Base-by-base conservation (phyloP, 2,113 vertebrate genomes). In the Nyctereutes procyonoides region DNA sequence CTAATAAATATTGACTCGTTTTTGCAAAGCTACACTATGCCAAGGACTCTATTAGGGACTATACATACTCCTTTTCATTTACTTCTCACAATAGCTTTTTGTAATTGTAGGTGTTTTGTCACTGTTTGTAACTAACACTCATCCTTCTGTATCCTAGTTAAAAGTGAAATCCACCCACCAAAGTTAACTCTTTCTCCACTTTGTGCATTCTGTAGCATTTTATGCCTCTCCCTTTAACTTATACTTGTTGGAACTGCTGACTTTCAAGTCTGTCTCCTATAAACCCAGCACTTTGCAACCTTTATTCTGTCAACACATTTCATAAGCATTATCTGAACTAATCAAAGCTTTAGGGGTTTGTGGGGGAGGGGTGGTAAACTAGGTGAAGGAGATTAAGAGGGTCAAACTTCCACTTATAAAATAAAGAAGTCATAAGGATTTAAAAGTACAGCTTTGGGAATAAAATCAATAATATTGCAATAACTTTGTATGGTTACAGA, bases 221-320 rank as follows among this genome's bases (percentile, higher is more conserved):
- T 79, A 67, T 87, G n/a, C 56, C 28, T 87, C 14, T 83, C 67
- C 81, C 43, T 93, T 90, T 93, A 96, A 97, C 81, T 96, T 74
- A 74, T 14, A 74, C 30, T 13, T 95, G 93, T 80, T 26, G 8
- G 63, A 81, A 58, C 74, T 58, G 55, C 6, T 96, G 58, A 77
- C n/a, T 94, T 94, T 94, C 22, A 84, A 38, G 19, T 26, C 58
- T 62, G 7, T 91, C 51, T 87, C 67, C 51, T 76, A 2, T 82
- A 95, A 96, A 56, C 56, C 79, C 62, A 55, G 35, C 60, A 32
- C 35, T 48, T 86, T 96, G 53, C 15, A 65, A 76, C 80, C 56
- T 97, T 96, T 91, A 67, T 65, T 76, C 92, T 94, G 28, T 84
- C 63, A 90, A 84, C 32, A 51, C 5, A 55, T 73, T 97, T 92